Conservation (phyloP, 1,140 invertebrate species). For the Mercenaria mercenaria region DNA sequence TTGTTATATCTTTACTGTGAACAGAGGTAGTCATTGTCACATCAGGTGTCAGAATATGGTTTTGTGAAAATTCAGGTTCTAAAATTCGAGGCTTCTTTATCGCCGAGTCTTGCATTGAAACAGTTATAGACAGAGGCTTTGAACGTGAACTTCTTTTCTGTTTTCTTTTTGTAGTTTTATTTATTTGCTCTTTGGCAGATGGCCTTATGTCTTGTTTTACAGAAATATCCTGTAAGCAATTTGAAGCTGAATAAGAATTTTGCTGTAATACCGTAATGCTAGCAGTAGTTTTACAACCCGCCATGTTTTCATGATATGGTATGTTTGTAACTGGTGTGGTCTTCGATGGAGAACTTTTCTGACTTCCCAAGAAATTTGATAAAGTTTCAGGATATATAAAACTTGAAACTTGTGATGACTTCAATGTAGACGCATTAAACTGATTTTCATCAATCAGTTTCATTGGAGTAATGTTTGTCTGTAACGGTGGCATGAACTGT, state of each 20-base stretch:
- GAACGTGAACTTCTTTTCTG: background rate
- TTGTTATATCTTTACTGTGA: background rate
- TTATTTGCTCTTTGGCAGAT: background rate
- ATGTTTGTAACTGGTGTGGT: background rate
- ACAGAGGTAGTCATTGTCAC: background rate
- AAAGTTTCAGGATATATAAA: background rate
- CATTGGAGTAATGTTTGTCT: background rate
- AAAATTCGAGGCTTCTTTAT: background rate
- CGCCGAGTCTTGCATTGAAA: background rate
- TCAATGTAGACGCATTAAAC: background rate
- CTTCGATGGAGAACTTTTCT: background rate
- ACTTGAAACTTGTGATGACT: background rate
- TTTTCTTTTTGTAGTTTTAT: conserved; percentile 33
- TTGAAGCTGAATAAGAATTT: background rate
- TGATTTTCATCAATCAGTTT: background rate
- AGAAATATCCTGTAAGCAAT: background rate
- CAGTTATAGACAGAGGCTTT: background rate
- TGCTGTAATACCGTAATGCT: background rate
- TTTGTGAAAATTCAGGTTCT: background rate
- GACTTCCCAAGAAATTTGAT: background rate
- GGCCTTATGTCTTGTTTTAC: background rate
- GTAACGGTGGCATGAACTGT: background rate
- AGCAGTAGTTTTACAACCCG: background rate
- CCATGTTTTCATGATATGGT: background rate
- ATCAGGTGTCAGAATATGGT: background rate